phyloP scores from a whole-genome alignment of 2,888 invertebrate species.

The Gari tellinella region DNA sequence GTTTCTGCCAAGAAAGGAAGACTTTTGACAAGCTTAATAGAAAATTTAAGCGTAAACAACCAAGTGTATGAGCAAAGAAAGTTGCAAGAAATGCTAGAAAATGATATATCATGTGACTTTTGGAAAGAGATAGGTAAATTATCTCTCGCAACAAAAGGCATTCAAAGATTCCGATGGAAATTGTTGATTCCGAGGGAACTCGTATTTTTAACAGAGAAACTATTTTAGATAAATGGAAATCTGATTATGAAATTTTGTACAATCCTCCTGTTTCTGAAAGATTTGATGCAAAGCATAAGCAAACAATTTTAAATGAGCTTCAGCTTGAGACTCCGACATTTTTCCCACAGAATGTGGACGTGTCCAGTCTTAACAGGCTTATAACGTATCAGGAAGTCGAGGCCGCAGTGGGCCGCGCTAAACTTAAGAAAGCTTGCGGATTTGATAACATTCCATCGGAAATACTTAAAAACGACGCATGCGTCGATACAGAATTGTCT shows the following conservation, averaged over 20 bases:
- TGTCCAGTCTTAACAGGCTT: neutral
- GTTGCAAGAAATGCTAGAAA: neutral
- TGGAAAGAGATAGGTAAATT: slow-evolving; percentile 35
- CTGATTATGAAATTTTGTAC: slow-evolving; percentile 21
- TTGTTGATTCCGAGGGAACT: slow-evolving; percentile 13
- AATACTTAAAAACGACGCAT: slow-evolving; percentile 22
- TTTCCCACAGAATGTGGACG: neutral
- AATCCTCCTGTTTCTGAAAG: neutral
- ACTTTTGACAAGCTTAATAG: neutral
- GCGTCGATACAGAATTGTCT: slow-evolving; percentile 5
- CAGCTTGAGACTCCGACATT: neutral
- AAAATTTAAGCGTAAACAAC: slow-evolving; percentile 3
- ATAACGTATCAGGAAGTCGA: slow-evolving; percentile 16
- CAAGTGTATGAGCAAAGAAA: slow-evolving; percentile 3
- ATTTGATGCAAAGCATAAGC: neutral
- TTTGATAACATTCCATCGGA: slow-evolving; percentile 21
- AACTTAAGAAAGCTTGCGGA: slow-evolving; percentile 7
- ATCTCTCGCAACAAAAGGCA: slow-evolving; percentile 10
- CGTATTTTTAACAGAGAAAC: neutral
- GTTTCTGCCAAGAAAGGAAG: slow-evolving; percentile 2
- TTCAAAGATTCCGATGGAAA: slow-evolving; percentile 15
- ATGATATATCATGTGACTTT: slow-evolving; percentile 9
- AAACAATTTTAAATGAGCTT: slow-evolving; percentile 5
- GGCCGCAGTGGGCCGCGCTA: slow-evolving; percentile 9
- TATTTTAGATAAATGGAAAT: slow-evolving; percentile 30